Conservation (phyloP, 2,888 invertebrate genomes). For the Lamellibrachia columna region DNA sequence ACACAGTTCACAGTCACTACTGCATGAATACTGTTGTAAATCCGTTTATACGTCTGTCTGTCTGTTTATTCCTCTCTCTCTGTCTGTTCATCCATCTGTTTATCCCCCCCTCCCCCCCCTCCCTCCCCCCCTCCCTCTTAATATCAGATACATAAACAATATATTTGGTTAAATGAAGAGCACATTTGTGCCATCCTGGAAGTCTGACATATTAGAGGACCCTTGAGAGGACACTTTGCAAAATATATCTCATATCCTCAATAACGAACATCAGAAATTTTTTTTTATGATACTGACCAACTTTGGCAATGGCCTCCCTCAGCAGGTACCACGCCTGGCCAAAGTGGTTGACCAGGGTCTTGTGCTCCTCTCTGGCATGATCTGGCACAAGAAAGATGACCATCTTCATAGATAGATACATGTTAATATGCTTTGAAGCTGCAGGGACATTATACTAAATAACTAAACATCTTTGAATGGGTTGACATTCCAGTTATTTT, state of each 20-base stretch:
- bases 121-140: not conserved
- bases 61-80: not conserved
- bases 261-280: no score
- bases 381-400: conserved; percentile 19
- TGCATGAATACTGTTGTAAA: not conserved
- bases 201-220: no score
- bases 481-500: no score
- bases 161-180: no score
- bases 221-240: not conserved
- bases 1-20: not conserved
- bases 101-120: not conserved
- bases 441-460: no score
- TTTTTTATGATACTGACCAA: not conserved
- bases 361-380: not conserved
- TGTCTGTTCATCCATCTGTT: no score
- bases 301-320: conserved; percentile 27
- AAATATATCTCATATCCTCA: no score
- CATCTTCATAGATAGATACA: not conserved
- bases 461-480: no score
- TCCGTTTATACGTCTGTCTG: not conserved
- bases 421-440: not conserved
- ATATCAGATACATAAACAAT: no score
- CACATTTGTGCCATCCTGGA: no score
- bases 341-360: conserved; percentile 39
- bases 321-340: conserved; percentile 45